Evolutionary conservation across 2,113 vertebrate genomes (phyloP).

Genomic region (Vidua chalybeata): DNA sequence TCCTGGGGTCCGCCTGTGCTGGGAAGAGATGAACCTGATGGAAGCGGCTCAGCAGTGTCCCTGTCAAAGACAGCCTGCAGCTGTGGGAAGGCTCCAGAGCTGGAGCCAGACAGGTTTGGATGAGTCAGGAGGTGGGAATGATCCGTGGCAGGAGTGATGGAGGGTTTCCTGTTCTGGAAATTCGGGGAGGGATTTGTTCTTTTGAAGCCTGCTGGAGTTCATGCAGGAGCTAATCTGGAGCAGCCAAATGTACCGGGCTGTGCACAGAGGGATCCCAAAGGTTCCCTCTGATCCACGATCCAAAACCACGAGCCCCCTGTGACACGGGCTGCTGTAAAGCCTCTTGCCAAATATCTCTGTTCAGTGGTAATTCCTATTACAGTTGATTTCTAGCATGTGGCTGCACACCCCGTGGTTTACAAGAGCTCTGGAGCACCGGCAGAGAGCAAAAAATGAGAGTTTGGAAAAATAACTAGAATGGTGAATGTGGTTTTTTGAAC

Average conservation of each 20-base stretch:
- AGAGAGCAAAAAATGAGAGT: background rate
- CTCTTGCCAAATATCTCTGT: background rate
- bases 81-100: background rate
- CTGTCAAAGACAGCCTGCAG: background rate
- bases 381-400: background rate
- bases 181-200: background rate
- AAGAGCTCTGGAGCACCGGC: background rate
- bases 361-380: background rate
- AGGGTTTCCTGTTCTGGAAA: background rate
- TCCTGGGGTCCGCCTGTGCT: background rate
- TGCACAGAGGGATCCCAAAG: background rate
- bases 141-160: background rate
- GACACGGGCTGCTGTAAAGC: background rate
- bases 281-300: background rate
- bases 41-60: background rate
- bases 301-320: background rate
- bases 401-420: background rate
- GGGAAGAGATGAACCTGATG: background rate
- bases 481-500: background rate
- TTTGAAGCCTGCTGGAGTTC: background rate
- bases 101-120: background rate
- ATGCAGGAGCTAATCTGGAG: background rate
- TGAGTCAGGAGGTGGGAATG: background rate
- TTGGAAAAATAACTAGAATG: background rate
- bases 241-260: accelerated